A percentile compares a stretch with the other conserved stretches of the same genome.
phyloP scores from a whole-genome alignment of 2,888 invertebrate genomes.

The Tiliacea aurago region DNA sequence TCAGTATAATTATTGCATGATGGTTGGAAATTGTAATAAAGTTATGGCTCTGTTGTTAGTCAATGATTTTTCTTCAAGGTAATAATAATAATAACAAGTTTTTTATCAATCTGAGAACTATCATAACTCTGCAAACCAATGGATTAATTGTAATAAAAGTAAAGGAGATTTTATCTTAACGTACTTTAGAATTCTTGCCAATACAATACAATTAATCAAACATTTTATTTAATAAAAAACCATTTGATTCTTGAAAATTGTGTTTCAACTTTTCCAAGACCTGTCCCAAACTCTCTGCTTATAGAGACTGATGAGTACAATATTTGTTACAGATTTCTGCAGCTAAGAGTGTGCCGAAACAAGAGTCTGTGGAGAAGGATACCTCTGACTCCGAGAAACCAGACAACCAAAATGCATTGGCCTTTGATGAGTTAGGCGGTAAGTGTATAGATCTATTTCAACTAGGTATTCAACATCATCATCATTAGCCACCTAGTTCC shows the following conservation, averaged over 20 bases:
- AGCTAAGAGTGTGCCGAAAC: constrained; percentile 76
- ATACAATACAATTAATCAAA: not conserved
- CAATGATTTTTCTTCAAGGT: constrained; percentile 18
- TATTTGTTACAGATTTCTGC: constrained; percentile 76
- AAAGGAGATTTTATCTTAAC: not conserved
- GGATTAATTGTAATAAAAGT: constrained; percentile 12
- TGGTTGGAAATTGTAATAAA: not conserved
- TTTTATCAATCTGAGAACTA: not conserved
- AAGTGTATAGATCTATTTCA: constrained; percentile 55
- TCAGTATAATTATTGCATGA: not conserved
- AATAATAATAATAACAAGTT: not conserved
- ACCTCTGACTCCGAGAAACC: constrained; percentile 83
- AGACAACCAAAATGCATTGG: constrained; percentile 78
- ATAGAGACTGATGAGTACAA: not conserved
- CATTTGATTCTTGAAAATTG: not conserved
- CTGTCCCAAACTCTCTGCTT: not conserved
- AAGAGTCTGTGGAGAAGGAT: constrained; percentile 80
- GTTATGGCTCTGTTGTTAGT: not conserved
- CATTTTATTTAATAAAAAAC: not conserved
- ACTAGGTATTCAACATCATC: not conserved
- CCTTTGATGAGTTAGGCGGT: constrained; percentile 88
- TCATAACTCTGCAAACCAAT: not conserved
- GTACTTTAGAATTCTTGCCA: not conserved
- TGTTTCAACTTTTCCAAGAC: not conserved
- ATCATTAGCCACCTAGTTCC: not conserved